phyloP scores from a whole-genome alignment of 1,140 invertebrate genomes.

The Apis laboriosa region DNA sequence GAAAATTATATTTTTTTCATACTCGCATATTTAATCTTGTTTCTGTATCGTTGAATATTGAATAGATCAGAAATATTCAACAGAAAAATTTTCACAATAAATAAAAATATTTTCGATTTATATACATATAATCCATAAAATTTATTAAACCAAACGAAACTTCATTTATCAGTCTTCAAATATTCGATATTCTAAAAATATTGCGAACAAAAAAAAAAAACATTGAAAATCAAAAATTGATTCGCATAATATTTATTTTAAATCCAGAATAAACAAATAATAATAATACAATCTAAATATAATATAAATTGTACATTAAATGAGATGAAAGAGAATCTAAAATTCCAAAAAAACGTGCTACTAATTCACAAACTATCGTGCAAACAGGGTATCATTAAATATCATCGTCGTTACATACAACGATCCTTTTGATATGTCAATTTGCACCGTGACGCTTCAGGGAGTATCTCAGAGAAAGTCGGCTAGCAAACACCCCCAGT shows the following conservation, averaged over 20 bases:
- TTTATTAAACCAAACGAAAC: neutral
- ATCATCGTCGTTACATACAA: neutral
- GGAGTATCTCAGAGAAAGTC: neutral
- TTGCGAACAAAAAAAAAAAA: neutral
- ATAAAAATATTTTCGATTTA: too few species aligned
- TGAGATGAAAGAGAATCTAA: neutral
- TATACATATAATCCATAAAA: neutral
- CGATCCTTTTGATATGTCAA: neutral
- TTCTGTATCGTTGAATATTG: too few species aligned
- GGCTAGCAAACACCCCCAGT: neutral
- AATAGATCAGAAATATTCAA: too few species aligned
- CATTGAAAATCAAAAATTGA: neutral
- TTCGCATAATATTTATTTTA: neutral
- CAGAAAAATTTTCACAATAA: too few species aligned
- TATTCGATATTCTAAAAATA: too few species aligned
- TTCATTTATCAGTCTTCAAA: neutral
- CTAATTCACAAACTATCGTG: too few species aligned
- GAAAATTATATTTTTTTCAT: too few species aligned
- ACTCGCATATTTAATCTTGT: too few species aligned
- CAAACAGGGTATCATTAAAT: constrained; percentile 10
- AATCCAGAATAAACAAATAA: neutral
- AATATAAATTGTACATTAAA: too few species aligned
- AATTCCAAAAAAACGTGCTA: neutral
- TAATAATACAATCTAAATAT: neutral
- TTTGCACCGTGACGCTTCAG: neutral